Conservation (phyloP, 2,797 vertebrate species). For the Ficedula albicollis region DNA sequence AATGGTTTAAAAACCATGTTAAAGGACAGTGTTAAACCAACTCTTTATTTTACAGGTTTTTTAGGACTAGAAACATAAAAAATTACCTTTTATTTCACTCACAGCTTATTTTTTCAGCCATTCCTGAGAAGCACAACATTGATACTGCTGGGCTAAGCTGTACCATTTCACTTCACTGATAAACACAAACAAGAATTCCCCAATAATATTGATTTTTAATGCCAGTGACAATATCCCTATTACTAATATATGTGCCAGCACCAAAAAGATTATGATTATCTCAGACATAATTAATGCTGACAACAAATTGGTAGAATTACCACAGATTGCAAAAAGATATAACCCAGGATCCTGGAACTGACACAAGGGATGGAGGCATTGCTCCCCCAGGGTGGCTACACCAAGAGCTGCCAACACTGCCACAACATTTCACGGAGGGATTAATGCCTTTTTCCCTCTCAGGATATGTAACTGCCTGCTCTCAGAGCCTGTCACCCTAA, state of each 20-base stretch:
- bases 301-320: neutral
- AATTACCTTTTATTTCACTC: neutral
- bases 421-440: neutral
- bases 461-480: neutral
- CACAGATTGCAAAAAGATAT: neutral
- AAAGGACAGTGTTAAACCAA: neutral
- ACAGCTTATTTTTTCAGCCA: neutral
- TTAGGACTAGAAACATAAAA: neutral
- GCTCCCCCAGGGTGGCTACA: accelerated
- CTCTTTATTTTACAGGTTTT: neutral
- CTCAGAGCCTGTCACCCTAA: neutral
- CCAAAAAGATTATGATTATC: neutral
- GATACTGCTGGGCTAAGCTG: neutral
- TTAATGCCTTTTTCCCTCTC: neutral
- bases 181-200: neutral
- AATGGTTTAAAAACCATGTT: neutral
- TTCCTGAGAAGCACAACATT: accelerated
- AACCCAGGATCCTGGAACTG: neutral
- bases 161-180: neutral
- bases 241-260: neutral
- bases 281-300: neutral
- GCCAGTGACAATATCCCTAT: neutral
- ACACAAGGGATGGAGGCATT: accelerated
- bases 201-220: neutral
- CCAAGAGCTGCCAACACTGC: neutral